Evolutionary conservation across 2,113 vertebrate genomes (phyloP).

Genomic region (Corythoichthys haematopterus): DNA sequence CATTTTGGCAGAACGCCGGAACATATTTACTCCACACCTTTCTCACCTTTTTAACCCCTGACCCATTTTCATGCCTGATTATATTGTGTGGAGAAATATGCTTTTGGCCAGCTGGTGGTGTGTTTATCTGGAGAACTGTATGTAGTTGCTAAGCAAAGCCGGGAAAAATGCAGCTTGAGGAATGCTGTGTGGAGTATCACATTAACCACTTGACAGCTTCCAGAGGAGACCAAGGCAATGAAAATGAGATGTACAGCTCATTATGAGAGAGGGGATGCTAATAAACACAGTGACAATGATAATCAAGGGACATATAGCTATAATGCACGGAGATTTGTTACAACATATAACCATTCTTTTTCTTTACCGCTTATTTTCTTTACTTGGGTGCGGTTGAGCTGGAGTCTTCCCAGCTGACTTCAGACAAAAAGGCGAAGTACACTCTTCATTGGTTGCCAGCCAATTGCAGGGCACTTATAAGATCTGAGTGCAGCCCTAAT

Average conservation of each 20-base stretch:
- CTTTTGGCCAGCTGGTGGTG: conserved; percentile 24
- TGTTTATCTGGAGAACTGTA: conserved; percentile 20
- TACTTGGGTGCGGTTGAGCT: neutral
- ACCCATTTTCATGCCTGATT: too few species aligned
- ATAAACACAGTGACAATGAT: conserved; percentile 7
- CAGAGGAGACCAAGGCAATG: conserved; percentile 17
- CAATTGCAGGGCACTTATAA: neutral
- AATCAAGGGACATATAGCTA: conserved; percentile 28
- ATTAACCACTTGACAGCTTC: conserved; percentile 33
- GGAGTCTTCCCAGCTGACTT: neutral
- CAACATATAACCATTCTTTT: neutral
- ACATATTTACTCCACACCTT: too few species aligned
- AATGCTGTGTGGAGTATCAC: conserved; percentile 41
- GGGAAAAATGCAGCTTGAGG: conserved; percentile 29
- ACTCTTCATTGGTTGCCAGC: neutral
- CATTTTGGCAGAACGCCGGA: too few species aligned
- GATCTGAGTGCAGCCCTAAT: neutral
- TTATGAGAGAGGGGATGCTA: conserved; percentile 10
- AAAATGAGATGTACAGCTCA: conserved; percentile 21
- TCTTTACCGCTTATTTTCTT: neutral
- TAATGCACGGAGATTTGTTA: neutral
- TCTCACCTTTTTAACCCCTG: too few species aligned
- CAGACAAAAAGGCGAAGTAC: neutral
- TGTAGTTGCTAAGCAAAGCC: conserved; percentile 51
- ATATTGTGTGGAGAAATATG: conserved; percentile 17